Conservation (phyloP, 2,888 invertebrate species). For the Omphaloscelis lunosa region DNA sequence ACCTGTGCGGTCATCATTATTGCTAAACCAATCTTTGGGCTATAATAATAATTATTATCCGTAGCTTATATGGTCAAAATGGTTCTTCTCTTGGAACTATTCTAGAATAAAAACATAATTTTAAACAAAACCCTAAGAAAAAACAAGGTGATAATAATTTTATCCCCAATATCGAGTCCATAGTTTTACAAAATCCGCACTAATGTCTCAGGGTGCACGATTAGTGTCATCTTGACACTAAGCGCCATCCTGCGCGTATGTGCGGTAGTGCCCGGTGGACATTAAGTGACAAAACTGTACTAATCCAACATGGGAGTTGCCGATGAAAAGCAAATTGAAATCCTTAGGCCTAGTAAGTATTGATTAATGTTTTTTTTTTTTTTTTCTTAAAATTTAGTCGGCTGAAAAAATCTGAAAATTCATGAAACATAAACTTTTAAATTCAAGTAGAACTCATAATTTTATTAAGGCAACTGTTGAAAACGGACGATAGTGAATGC, state of each 20-base stretch:
- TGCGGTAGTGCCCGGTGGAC: conserved; percentile 34
- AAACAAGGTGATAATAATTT: background rate
- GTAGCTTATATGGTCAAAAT: too few relatives aligned
- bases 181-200: conserved; percentile 26
- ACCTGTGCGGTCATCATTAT: background rate
- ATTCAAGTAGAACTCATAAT: background rate
- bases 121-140: background rate
- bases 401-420: background rate
- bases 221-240: conserved; percentile 59
- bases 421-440: background rate
- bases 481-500: background rate
- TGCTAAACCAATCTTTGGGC: background rate
- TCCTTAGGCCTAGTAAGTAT: conserved; percentile 74
- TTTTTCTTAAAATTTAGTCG: background rate
- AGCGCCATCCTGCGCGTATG: conserved; percentile 49
- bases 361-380: background rate
- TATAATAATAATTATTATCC: too few relatives aligned
- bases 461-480: background rate
- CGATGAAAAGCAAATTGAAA: conserved; percentile 64
- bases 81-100: background rate
- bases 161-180: conserved; percentile 34
- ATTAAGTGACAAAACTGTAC: conserved; percentile 33
- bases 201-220: conserved; percentile 36
- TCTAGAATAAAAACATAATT: background rate
- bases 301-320: conserved; percentile 64